Evolutionary conservation across 2,113 vertebrate genomes (phyloP), one percentile per base, ranked within the genome.

Genomic region (Uria lomvia): DNA sequence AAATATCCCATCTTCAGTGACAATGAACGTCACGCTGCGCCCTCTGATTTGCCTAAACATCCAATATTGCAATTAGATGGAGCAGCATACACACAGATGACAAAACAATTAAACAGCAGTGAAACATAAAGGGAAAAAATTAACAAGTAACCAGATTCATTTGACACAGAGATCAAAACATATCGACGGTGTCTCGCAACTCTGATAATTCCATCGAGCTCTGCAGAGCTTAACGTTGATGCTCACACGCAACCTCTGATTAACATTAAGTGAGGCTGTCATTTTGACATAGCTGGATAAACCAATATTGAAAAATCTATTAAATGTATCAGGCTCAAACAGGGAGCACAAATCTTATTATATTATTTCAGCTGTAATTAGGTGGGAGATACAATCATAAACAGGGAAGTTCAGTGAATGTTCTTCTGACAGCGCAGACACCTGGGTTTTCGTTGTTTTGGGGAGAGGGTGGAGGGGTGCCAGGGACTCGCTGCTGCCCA

Each of bases 251-350:
- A 95, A 92, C 90, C 92, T 74, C 95, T 97, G 98, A 98, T 98
- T 97, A 98, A 96, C 97, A 96, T 94, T 98, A 98, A 98, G 96
- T 95, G 92, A 50, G 92, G 67, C 97, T 98, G 97, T 98, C 97
- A 97, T 95, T 97, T 91, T 98, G 96, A 97, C 97, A 97, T 80
- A 93, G 96, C 92, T 93, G 95, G 97, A 93, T 97, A 98, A 97
- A 96, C 97, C 96, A 96, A 93, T 98, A 97, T 97, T 97, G 98
- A 98, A 96, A 97, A 97, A 97, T 97, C 97, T 98, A 96, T 98
- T 98, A 98, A 97, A 96, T 94, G 71, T 90, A 97, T 97, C 97
- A 98, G 97, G 71, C 94, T 97, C 47, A 9, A 98, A 92, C 75
- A 96, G 94, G 91, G 91, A 97, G 81, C 9, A 16, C 95, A 97